These are phyloP conservation scores for Scaptodrosophila latifasciaeformis DNA, from an alignment of 2,888 invertebrate species.

Conservation along the genomic window DNA sequence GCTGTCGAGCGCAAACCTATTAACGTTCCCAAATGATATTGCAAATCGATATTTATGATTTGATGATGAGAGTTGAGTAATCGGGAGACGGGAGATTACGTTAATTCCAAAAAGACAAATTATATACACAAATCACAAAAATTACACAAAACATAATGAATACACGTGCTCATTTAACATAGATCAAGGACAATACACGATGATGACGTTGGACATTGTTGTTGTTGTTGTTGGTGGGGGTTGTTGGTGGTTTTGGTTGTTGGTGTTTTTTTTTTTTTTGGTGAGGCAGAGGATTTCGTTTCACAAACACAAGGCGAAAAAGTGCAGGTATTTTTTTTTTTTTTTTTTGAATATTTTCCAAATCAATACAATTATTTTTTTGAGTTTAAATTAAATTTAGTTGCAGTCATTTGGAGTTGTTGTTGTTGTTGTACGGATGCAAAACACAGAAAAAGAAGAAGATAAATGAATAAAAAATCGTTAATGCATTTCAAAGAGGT, in stretches of 20 bases:
- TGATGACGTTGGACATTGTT: neutral
- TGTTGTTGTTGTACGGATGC: too few relatives aligned
- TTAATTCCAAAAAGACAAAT: slow-evolving; percentile 30
- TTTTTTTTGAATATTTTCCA: too few relatives aligned
- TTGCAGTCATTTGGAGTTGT: too few relatives aligned
- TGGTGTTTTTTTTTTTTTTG: too few relatives aligned
- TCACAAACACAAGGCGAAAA: too few relatives aligned
- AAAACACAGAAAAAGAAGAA: too few relatives aligned
- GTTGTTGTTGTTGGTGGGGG: slow-evolving; percentile 48
- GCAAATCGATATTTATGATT: slow-evolving; percentile 36
- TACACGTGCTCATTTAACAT: slow-evolving; percentile 17
- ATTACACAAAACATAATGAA: slow-evolving; percentile 14
- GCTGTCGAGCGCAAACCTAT: slow-evolving; percentile 72
- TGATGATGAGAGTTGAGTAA: slow-evolving; percentile 31
- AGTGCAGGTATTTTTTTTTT: too few relatives aligned
- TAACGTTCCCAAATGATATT: slow-evolving; percentile 43
- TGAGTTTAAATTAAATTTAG: too few relatives aligned
- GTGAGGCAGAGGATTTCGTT: too few relatives aligned
- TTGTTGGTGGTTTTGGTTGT: slow-evolving; percentile 47
- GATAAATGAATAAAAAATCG: too few relatives aligned
- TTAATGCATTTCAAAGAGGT: too few relatives aligned
- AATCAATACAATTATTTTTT: too few relatives aligned
- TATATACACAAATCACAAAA: neutral
- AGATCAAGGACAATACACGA: slow-evolving; percentile 25
- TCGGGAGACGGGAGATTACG: slow-evolving; percentile 16